Evolutionary conservation across 2,888 invertebrate genomes (phyloP).

Genomic region (Drosophila stalkeri): DNA sequence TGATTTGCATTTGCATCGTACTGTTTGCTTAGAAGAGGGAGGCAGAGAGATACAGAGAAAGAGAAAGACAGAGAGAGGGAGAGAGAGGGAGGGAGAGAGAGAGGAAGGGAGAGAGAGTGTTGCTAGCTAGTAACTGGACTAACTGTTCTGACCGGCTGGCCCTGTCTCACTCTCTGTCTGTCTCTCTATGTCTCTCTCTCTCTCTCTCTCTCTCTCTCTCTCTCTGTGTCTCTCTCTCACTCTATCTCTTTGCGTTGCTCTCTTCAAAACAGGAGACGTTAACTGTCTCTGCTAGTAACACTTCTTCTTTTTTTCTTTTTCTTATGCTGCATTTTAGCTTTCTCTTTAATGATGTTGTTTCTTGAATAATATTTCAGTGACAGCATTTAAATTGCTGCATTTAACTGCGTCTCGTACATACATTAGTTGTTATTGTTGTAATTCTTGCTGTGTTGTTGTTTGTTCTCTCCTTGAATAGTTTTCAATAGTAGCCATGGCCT

Average conservation of each 20-base stretch:
- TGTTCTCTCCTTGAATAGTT: slow-evolving; percentile 1
- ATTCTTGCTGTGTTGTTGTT: slow-evolving; percentile 1
- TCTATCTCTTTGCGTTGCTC: neutral
- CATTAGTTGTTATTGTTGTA: slow-evolving; percentile 21
- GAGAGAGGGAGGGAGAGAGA: neutral
- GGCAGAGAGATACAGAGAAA: no score
- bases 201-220: no score
- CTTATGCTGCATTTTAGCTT: neutral
- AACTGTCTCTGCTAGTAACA: slow-evolving; percentile 13
- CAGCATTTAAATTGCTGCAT: neutral
- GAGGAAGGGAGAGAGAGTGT: neutral
- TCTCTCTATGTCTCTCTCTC: no score
- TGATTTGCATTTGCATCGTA: neutral
- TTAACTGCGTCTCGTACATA: slow-evolving; percentile 22
- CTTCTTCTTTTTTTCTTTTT: neutral
- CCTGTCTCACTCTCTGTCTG: slow-evolving; percentile 1
- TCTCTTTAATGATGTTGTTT: slow-evolving; percentile 1
- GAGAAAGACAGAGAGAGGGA: neutral
- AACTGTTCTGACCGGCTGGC: neutral
- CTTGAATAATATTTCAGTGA: slow-evolving; percentile 14
- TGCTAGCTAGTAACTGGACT: neutral
- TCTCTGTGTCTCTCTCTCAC: no score
- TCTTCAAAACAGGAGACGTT: neutral
- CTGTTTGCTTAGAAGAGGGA: neutral
- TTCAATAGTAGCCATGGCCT: slow-evolving; percentile 64